Evolutionary conservation across 2,113 vertebrate species (phyloP).

Genomic region (Capricornis sumatraensis): DNA sequence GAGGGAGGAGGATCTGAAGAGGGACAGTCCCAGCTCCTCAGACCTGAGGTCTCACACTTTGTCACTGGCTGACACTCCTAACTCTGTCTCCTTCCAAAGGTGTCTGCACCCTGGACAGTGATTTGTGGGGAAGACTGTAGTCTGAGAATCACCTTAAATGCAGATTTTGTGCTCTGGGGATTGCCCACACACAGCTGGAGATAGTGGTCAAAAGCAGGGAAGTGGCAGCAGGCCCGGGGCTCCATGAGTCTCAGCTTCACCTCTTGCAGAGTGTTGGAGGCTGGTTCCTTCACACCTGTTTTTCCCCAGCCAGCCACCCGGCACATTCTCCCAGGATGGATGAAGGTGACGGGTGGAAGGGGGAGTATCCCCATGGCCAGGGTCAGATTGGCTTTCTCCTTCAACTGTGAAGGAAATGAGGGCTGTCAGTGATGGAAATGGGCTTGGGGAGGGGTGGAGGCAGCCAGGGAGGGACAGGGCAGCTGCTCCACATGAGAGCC

Average conservation of each 20-base stretch:
- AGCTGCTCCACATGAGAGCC: background rate
- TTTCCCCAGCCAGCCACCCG: conserved; percentile 45
- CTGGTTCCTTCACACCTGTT: accelerated
- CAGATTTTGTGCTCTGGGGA: background rate
- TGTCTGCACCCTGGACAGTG: background rate
- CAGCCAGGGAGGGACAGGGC: background rate
- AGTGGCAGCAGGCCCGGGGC: too few species aligned
- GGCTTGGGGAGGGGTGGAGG: background rate
- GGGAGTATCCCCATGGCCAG: conserved; percentile 4
- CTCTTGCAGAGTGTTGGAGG: background rate
- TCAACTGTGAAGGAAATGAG: conserved; percentile 29
- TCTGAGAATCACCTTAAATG: conserved; percentile 40
- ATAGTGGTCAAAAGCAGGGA: accelerated
- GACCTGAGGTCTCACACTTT: background rate
- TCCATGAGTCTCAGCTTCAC: too few species aligned
- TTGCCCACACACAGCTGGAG: conserved; percentile 56
- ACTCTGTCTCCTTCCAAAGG: background rate
- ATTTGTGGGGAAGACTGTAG: background rate
- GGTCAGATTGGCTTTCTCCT: conserved; percentile 60
- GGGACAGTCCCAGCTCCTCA: background rate
- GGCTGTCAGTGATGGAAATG: background rate
- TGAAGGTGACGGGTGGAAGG: background rate
- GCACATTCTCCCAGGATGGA: conserved; percentile 11
- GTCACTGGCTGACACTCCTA: background rate
- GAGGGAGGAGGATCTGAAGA: background rate